Base-by-base conservation (phyloP, 2,113 vertebrate genomes). In the Strigops habroptila region DNA sequence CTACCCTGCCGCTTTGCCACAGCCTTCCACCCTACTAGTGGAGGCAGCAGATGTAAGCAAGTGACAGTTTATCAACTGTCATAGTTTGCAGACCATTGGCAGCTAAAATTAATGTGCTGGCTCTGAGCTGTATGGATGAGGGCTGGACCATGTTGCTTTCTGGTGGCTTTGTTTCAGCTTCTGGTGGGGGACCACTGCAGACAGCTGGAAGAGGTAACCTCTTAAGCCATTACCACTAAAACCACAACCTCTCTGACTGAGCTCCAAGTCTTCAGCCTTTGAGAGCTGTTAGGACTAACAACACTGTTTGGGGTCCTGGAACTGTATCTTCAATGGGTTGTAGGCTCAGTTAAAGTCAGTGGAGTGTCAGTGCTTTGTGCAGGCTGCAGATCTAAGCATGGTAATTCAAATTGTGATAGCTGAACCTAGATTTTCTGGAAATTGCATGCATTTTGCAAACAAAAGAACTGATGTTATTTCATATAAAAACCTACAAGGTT, bases 21-120 rank as follows among this genome's bases (percentile, higher is more conserved):
- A 28, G 89, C 86, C 62, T 91, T 84, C 60, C 69, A 89, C 86
- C 48, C 73, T 75, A 7, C 48, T 78, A 46, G 60, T 22, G 31
- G 64, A 89, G 74, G 74, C 62, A 95, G 73, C 91, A 96, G 89
- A 93, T 95, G 94, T 65, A 84, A 86, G 39, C 48, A 82, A 75
- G 83, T 91, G 83, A 91, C 65, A 68, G 43, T 95, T 93, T 95
- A 82, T 93, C 93, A 91, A 31, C 87, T 86, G 69, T 87, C 88
- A 78, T 59, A 81, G 69, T 84, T 81, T 87, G 74, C 83, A 95
- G 95, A 46, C 74, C 60, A 31, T 18, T 91, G 86, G 91, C 86
- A 86, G 83, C 95, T 93, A 93, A 95, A 95, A 93, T 95, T 74
- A 86, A 94, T 86, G 86, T 69, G 37, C 91, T 95, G 88, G 65